Base-by-base conservation (phyloP, 2,113 vertebrate genomes). In the Gila orcuttii region DNA sequence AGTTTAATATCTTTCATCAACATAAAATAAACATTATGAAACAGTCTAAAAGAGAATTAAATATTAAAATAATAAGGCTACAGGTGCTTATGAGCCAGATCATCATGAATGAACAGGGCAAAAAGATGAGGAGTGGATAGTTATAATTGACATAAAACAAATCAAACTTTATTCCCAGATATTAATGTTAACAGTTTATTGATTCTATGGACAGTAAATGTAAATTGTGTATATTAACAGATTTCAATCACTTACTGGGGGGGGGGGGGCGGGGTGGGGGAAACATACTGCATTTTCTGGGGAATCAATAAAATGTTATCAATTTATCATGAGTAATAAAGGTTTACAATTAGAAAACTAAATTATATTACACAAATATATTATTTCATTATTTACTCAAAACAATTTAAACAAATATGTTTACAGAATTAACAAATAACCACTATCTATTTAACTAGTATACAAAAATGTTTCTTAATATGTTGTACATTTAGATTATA, bases 291-390 rank as follows among this genome's bases (percentile, higher is more conserved):
- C 17, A 55, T 33, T 33, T 23, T 28, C 50, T 57, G 57, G 9
- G 19, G 19, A 60, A 19, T 57, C 4, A 55, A 33, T 50, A 23
- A 23, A 36, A 33, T 33, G 15, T 11, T 78, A 78, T 23, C 17
- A 57, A 57, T 77, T 57, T 57, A 36, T 33, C 19, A 79, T 60
- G 6, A 39, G 36, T 28, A 60, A 28, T 64, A 45, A 45, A 80
- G n/a, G n/a, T 64, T 47, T 60, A 42, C 52, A 79, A 45, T 62
- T 80, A 80, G 23, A 25, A 79, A 15, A 75, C 42, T 78, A 33
- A 57, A 78, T 36, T 79, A 59, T 59, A 57, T 23, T 59, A 79
- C 19, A 79, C 52, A 60, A n/a, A 64, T 80, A 80, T 64, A 80
- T 80, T 80, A 80, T 13, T 23, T 39, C 55, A 25, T 42, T 81